phyloP scores from a whole-genome alignment of 1,140 invertebrate genomes.

The Drosophila repleta region DNA sequence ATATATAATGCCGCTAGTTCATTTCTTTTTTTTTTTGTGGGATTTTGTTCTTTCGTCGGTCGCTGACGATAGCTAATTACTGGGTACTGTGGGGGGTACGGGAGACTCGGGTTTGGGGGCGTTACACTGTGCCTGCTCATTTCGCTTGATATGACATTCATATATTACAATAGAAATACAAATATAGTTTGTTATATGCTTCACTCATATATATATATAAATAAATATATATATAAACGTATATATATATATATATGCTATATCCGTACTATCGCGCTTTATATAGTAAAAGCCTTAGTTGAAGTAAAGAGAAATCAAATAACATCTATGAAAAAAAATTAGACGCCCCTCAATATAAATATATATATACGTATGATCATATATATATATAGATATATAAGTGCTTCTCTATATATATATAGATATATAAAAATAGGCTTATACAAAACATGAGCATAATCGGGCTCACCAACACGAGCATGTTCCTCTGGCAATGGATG shows the following conservation, averaged over 20 bases:
- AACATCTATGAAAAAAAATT: conserved; percentile 1
- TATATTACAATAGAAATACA: conserved; percentile 40
- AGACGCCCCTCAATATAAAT: conserved; percentile 34
- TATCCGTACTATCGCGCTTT: conserved; percentile 39
- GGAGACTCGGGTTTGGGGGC: background rate
- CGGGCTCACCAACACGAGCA: background rate
- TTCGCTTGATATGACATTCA: conserved; percentile 32
- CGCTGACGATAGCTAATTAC: conserved; percentile 5
- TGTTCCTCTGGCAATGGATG: conserved; percentile 6
- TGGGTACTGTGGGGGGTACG: background rate
- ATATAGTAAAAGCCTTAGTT: conserved; percentile 16
- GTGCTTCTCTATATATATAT: conserved; percentile 21
- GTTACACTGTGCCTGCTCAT: background rate
- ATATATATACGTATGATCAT: conserved; percentile 23
- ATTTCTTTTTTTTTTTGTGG: background rate
- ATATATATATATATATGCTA: conserved; percentile 39
- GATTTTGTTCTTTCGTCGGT: conserved; percentile 12
- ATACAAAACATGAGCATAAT: conserved; percentile 27
- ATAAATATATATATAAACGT: conserved; percentile 26
- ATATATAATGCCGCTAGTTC: conserved; percentile 27
- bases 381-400: conserved; percentile 22
- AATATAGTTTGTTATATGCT: conserved; percentile 44
- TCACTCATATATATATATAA: conserved; percentile 27
- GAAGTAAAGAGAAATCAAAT: conserved; percentile 2
- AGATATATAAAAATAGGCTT: conserved; percentile 41